These are phyloP conservation scores for Cerastis leucographa DNA, from an alignment of 2,888 invertebrate species.

Conservation along the genomic window DNA sequence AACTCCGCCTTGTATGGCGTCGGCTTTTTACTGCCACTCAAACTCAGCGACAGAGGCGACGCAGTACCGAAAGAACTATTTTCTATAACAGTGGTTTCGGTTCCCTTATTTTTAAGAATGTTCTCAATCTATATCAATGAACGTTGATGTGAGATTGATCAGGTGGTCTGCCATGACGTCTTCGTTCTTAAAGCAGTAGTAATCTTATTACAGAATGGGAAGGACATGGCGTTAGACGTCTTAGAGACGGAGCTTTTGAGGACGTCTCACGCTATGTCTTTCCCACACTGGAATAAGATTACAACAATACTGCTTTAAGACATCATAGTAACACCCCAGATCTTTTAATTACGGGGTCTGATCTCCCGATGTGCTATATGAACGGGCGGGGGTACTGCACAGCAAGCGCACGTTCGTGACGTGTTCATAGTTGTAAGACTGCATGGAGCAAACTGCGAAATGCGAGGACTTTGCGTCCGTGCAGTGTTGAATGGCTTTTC, in stretches of 20 bases:
- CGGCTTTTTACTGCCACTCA: slow-evolving; percentile 2
- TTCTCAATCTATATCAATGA: neutral
- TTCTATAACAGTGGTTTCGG: neutral
- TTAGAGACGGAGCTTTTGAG: too few species aligned
- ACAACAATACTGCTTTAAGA: too few species aligned
- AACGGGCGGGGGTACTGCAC: slow-evolving; percentile 1
- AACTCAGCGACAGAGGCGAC: neutral
- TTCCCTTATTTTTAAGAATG: neutral
- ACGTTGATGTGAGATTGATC: neutral
- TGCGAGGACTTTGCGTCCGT: neutral
- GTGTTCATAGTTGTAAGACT: slow-evolving; percentile 13
- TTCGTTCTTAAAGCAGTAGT: too few species aligned
- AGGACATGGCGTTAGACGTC: too few species aligned
- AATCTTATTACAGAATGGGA: too few species aligned
- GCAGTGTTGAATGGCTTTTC: slow-evolving; percentile 5
- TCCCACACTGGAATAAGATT: too few species aligned
- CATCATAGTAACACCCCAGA: neutral
- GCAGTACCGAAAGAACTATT: slow-evolving; percentile 9
- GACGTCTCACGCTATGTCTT: too few species aligned
- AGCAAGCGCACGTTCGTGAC: neutral
- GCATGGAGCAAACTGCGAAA: neutral
- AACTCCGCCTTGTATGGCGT: neutral
- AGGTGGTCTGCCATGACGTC: too few species aligned
- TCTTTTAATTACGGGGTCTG: neutral
- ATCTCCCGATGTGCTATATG: slow-evolving; percentile 17